Percentiles rank a stretch among this genome's conserved stretches.
Conservation (phyloP, 2,888 invertebrate species). For the Priocnemis perturbator region DNA sequence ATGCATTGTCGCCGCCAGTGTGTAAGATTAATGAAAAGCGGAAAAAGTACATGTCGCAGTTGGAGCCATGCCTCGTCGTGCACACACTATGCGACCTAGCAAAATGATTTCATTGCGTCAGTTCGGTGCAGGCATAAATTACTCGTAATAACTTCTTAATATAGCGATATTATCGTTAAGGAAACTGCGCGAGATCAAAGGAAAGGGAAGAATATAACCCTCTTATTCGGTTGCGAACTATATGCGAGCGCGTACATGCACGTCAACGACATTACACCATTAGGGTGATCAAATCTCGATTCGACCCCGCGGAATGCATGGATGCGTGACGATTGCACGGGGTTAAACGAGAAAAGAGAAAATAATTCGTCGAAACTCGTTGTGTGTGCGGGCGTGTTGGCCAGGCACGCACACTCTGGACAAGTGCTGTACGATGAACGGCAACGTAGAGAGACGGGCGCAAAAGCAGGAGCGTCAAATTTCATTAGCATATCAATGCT, state of each 20-base stretch:
- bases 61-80: too few species aligned
- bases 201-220: too few species aligned
- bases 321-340: constrained; percentile 32
- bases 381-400: not conserved
- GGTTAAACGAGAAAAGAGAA: constrained; percentile 61
- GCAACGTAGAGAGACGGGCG: constrained; percentile 19
- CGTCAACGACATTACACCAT: constrained; percentile 6
- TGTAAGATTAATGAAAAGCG: too few species aligned
- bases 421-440: constrained; percentile 6
- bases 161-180: not conserved
- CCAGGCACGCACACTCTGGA: not conserved
- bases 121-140: too few species aligned
- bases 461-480: constrained; percentile 73
- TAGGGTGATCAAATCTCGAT: constrained; percentile 4
- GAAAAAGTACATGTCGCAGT: constrained; percentile 19
- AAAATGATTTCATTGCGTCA: too few species aligned
- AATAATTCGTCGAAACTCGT: constrained; percentile 29
- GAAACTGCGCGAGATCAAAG: not conserved
- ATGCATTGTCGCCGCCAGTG: constrained; percentile 29
- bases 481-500: constrained; percentile 76
- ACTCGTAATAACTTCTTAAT: too few species aligned
- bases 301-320: not conserved
- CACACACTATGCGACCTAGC: too few species aligned
- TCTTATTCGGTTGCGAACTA: too few species aligned
- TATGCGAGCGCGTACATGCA: too few species aligned